These are phyloP conservation scores for Neomorphus geoffroyi DNA, from an alignment of 2,797 vertebrate genomes.

Conservation along the genomic window DNA sequence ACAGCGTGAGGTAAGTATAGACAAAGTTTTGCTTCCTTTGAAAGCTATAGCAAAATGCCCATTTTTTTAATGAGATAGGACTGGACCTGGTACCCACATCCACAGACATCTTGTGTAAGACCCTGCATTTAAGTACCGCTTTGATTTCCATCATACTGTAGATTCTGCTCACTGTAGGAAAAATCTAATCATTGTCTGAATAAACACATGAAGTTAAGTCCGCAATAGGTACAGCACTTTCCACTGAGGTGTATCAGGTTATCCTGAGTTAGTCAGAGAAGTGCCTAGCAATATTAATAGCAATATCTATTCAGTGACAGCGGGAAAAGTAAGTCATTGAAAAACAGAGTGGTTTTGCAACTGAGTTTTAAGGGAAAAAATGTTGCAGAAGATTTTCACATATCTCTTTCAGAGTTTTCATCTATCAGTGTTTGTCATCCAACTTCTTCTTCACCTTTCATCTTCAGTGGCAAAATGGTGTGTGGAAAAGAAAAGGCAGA, in stretches of 20 bases:
- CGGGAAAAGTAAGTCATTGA: neutral
- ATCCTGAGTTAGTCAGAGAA: neutral
- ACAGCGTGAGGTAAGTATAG: neutral
- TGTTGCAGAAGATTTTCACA: neutral
- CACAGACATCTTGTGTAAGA: neutral
- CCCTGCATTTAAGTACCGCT: neutral
- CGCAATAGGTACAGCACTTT: neutral
- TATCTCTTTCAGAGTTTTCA: neutral
- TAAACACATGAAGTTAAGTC: neutral
- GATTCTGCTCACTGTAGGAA: neutral
- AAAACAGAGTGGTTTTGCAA: neutral
- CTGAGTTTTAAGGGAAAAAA: neutral
- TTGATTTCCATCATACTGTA: neutral
- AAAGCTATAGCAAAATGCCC: neutral
- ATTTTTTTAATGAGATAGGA: neutral
- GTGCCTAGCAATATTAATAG: neutral
- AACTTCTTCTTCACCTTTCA: neutral
- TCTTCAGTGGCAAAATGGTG: neutral
- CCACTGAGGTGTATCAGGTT: neutral
- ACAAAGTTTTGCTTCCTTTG: neutral
- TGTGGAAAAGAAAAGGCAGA: neutral
- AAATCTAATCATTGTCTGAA: neutral
- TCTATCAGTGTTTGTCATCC: neutral
- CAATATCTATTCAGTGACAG: neutral
- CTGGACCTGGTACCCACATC: neutral